These are phyloP conservation scores for Lysandra coridon DNA, from an alignment of 2,888 invertebrate genomes.

Conservation along the genomic window DNA sequence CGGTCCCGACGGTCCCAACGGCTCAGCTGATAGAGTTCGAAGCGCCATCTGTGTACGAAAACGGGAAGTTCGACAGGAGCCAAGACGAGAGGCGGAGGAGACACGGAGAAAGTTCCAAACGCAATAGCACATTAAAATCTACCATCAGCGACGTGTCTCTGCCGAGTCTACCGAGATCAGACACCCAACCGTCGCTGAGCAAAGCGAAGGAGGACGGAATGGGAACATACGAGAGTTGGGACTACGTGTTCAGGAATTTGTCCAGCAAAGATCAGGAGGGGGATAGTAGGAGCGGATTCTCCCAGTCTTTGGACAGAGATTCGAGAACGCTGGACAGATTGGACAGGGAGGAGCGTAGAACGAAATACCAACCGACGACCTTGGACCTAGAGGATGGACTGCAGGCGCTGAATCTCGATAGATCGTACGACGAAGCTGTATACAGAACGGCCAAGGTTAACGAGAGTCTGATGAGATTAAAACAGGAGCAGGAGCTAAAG, in stretches of 20 bases:
- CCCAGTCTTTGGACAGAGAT: conserved; percentile 71
- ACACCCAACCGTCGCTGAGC: conserved; percentile 71
- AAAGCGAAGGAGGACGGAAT: conserved; percentile 83
- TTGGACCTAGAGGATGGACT: conserved; percentile 80
- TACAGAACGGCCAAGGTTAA: conserved; percentile 76
- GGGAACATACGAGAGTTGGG: conserved; percentile 88
- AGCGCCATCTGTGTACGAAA: conserved; percentile 65
- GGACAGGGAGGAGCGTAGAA: conserved; percentile 67
- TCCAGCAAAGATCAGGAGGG: conserved; percentile 86
- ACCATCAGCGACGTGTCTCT: conserved; percentile 67
- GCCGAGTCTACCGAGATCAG: conserved; percentile 71
- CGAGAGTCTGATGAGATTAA: conserved; percentile 72
- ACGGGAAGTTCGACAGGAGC: conserved; percentile 60
- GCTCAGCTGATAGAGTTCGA: conserved; percentile 85
- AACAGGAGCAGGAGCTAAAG: conserved; percentile 67
- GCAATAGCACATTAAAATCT: conserved; percentile 59
- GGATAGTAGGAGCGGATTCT: conserved; percentile 85
- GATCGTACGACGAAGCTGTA: conserved; percentile 65
- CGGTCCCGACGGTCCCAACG: conserved; percentile 84
- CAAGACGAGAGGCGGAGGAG: conserved; percentile 58
- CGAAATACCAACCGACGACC: conserved; percentile 73
- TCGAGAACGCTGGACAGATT: conserved; percentile 69
- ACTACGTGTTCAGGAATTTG: conserved; percentile 88
- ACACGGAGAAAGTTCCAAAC: conserved; percentile 55
- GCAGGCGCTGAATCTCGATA: conserved; percentile 75